A percentile compares a stretch with the other conserved stretches of the same genome.
These are phyloP conservation scores for Biston betularia DNA, from an alignment of 2,888 invertebrate genomes.

Conservation along the genomic window DNA sequence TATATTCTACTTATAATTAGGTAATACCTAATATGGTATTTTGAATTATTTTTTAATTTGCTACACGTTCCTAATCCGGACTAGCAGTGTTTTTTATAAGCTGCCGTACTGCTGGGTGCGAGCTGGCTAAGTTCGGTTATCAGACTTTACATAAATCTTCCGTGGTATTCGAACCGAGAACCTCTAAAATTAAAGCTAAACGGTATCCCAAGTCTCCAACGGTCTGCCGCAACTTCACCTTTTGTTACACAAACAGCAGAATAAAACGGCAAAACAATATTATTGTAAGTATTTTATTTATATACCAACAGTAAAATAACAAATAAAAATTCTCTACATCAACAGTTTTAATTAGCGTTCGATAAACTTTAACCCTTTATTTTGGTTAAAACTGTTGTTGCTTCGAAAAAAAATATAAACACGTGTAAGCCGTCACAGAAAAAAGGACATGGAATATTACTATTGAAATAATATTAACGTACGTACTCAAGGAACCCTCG, in stretches of 20 bases:
- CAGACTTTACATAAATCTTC: too few relatives aligned
- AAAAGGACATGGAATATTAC: background rate
- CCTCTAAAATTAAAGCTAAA: too few relatives aligned
- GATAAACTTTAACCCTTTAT: conserved; percentile 31
- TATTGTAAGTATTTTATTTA: background rate
- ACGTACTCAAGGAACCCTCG: background rate
- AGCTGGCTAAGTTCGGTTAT: too few relatives aligned
- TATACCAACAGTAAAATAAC: background rate
- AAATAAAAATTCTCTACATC: conserved; percentile 12
- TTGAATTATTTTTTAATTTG: too few relatives aligned
- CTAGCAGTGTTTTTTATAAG: too few relatives aligned
- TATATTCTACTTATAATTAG: too few relatives aligned
- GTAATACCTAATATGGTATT: too few relatives aligned
- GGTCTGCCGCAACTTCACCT: background rate
- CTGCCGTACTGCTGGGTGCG: too few relatives aligned
- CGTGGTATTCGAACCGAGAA: too few relatives aligned
- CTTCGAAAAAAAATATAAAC: conserved; percentile 9
- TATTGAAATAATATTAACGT: background rate
- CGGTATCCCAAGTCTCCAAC: too few relatives aligned
- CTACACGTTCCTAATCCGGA: too few relatives aligned
- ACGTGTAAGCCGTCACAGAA: background rate
- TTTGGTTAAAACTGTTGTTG: conserved; percentile 20
- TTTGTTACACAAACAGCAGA: background rate
- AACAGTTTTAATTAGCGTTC: conserved; percentile 23
- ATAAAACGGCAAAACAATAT: background rate